phyloP scores from a whole-genome alignment of 2,113 vertebrate species.

The Psittacula cyanocephala region DNA sequence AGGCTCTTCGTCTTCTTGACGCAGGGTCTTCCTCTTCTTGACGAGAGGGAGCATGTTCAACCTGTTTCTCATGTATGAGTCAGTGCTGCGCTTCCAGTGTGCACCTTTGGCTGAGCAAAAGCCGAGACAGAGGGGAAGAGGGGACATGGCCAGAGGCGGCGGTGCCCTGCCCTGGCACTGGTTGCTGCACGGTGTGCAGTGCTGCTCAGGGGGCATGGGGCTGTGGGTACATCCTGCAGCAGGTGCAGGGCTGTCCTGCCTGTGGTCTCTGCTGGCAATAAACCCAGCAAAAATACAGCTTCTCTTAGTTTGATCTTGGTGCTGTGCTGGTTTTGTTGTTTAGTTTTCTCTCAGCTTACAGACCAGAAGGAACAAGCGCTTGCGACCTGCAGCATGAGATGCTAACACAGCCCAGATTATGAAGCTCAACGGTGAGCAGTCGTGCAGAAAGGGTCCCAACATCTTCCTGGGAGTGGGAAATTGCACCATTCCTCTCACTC shows the following conservation, averaged over 20 bases:
- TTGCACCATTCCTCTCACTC: background rate
- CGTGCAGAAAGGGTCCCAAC: background rate
- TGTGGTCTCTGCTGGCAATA: background rate
- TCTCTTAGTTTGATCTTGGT: background rate
- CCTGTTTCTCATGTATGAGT: background rate
- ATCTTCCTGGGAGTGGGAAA: background rate
- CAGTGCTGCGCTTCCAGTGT: background rate
- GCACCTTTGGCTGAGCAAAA: background rate
- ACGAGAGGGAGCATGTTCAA: background rate
- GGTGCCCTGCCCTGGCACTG: background rate
- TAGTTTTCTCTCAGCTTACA: background rate
- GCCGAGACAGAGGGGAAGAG: background rate
- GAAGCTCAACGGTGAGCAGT: background rate
- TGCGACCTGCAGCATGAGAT: background rate
- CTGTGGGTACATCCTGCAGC: background rate
- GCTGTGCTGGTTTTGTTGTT: background rate
- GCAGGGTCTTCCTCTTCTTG: slow-evolving; percentile 13
- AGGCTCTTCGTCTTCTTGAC: slow-evolving; percentile 18
- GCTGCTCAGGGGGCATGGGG: background rate
- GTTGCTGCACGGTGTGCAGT: background rate
- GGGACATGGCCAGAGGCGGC: rapidly evolving
- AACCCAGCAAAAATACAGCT: background rate
- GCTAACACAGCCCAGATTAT: background rate
- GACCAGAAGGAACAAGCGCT: background rate
- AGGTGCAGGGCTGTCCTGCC: background rate